These are phyloP conservation scores for Dromococcyx pavoninus DNA, from an alignment of 2,797 vertebrate genomes.

Conservation along the genomic window DNA sequence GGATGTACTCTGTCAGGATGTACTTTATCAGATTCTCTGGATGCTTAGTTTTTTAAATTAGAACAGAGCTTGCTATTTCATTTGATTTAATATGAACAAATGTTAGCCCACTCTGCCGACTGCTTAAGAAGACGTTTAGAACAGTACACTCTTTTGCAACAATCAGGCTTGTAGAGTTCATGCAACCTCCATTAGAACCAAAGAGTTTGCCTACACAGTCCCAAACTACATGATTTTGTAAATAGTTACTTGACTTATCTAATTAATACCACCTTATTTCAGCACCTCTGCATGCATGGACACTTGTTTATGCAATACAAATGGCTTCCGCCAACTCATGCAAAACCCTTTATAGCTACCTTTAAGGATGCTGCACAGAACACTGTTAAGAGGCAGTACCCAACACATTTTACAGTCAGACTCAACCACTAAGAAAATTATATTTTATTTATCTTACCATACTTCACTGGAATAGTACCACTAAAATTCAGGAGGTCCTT, in stretches of 20 bases:
- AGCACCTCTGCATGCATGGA: not conserved
- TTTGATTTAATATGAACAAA: no score
- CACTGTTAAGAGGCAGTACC: not conserved
- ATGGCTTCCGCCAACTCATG: not conserved
- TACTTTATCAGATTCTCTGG: no score
- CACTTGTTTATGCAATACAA: not conserved
- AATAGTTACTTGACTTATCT: not conserved
- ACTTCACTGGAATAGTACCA: conserved; percentile 88
- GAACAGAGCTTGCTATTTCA: no score
- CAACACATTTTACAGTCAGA: not conserved
- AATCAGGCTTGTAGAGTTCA: not conserved
- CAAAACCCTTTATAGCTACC: not conserved
- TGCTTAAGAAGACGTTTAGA: no score
- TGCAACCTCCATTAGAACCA: not conserved
- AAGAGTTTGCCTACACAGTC: not conserved
- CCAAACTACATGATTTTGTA: not conserved
- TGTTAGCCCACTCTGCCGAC: no score
- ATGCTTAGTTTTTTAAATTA: no score
- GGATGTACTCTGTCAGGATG: no score
- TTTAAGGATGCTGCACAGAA: not conserved
- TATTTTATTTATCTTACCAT: conserved; percentile 77
- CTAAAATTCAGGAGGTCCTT: conserved; percentile 91
- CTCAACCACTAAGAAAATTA: not conserved
- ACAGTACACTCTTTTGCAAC: no score
- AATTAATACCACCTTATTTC: not conserved